Evolutionary conservation across 2,888 invertebrate genomes (phyloP), one percentile per base, ranked within the genome.

Genomic region (Lapara coniferarum): DNA sequence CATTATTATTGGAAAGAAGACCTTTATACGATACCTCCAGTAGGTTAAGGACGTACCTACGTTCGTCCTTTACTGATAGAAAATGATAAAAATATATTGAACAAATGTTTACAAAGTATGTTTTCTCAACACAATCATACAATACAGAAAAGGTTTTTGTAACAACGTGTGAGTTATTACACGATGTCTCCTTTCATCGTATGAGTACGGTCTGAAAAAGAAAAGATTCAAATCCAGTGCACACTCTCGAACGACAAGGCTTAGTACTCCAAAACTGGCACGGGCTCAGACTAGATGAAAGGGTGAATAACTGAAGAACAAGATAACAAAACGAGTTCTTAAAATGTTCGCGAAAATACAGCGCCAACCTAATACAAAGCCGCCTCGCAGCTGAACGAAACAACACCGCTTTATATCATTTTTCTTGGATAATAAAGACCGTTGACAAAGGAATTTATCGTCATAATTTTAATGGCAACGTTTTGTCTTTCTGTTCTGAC

Each of bases 381-480:
- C 66, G 30, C 37, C 53, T 66, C 66, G 46, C 19, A 56, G 67
- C 72, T 68, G 73, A 76, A 75, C 70, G 75, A 72, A 77, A 71
- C 70, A 74, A 74, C 71, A 76, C 63, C 74, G 78, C 73, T 80
- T 79, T 78, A 79, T 77, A 80, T 78, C 69, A 77, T 82, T 82
- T 81, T 76, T 77, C 75, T 57, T 80, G 75, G 78, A 78, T 78
- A 79, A 79, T 76, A 75, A 70, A 71, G 73, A 75, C 73, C 78
- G 78, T 82, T 80, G 79, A 79, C 80, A 77, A 79, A 77, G 71
- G 77, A 81, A 84, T 83, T 82, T 79, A 80, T 82, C 75, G 77
- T 82, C 78, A 80, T 84, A 83, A 83, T 81, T 78, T 81, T 82
- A 79, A 81, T 76, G 80, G 72, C 74, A 73, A 75, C 71, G 77